Percentiles rank a stretch among this genome's conserved stretches.
Conservation (phyloP, 2,888 invertebrate genomes). For the Odontocerum albicorne region DNA sequence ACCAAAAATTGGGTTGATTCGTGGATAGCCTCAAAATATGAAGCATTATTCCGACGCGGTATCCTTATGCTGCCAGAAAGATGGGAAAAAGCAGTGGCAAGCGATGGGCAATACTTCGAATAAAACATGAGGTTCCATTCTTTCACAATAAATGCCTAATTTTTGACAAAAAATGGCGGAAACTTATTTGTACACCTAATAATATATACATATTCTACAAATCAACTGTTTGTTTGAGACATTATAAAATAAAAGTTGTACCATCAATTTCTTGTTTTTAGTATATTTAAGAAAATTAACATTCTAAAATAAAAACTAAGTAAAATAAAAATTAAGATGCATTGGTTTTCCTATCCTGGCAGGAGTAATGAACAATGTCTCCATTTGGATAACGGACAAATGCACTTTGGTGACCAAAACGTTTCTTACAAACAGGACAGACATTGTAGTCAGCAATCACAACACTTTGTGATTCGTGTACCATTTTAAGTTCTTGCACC, state of each 20-base stretch:
- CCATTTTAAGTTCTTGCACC: conserved; percentile 78
- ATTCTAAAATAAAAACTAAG: not conserved
- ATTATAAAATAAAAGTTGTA: not conserved
- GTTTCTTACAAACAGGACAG: conserved; percentile 90
- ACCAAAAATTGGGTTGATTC: too few species aligned
- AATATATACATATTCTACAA: too few species aligned
- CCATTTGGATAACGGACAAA: conserved; percentile 92
- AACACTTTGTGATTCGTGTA: conserved; percentile 80
- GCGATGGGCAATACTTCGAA: too few species aligned
- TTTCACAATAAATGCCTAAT: too few species aligned
- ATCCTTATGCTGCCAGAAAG: too few species aligned
- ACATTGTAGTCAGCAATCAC: conserved; percentile 84
- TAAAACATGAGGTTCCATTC: too few species aligned
- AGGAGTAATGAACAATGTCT: conserved; percentile 90
- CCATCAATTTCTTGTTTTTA: not conserved
- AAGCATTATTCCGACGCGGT: too few species aligned
- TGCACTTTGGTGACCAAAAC: conserved; percentile 92
- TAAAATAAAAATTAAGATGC: not conserved
- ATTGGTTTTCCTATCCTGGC: conserved; percentile 45
- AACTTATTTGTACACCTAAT: too few species aligned
- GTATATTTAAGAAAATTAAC: not conserved
- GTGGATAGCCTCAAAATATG: too few species aligned
- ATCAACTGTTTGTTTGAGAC: too few species aligned
- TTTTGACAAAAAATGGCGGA: too few species aligned
- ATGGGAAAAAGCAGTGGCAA: too few species aligned